phyloP scores from a whole-genome alignment of 1,140 invertebrate species.

The Metopolophium dirhodum region DNA sequence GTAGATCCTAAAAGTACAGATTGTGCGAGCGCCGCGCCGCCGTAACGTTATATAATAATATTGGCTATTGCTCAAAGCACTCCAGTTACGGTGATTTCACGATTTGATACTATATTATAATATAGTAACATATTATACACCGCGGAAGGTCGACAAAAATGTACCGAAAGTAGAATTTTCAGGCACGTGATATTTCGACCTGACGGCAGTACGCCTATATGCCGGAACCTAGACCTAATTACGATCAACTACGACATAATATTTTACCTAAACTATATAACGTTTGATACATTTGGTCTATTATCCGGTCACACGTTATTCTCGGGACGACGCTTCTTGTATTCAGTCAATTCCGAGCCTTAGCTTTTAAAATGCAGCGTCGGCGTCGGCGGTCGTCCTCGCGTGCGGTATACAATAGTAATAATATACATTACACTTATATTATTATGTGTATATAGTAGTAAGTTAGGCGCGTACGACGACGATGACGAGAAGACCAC shows the following conservation, averaged over 20 bases:
- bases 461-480: background rate
- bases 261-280: background rate
- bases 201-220: background rate
- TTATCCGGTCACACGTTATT: background rate
- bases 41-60: too few species aligned
- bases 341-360: background rate
- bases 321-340: background rate
- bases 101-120: too few species aligned
- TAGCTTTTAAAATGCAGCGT: background rate
- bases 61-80: background rate
- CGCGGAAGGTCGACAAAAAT: background rate
- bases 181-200: background rate
- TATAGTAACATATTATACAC: too few species aligned
- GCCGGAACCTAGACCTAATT: background rate
- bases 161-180: background rate
- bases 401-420: background rate
- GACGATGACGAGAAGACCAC: constrained; percentile 10
- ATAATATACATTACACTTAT: background rate
- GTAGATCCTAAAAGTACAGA: background rate
- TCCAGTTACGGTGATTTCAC: background rate
- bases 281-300: background rate
- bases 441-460: background rate
- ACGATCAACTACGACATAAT: background rate
- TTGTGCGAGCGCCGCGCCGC: background rate
- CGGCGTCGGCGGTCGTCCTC: background rate